These are phyloP conservation scores for Thinocorus orbignyianus DNA, from an alignment of 2,113 vertebrate species.

Conservation along the genomic window DNA sequence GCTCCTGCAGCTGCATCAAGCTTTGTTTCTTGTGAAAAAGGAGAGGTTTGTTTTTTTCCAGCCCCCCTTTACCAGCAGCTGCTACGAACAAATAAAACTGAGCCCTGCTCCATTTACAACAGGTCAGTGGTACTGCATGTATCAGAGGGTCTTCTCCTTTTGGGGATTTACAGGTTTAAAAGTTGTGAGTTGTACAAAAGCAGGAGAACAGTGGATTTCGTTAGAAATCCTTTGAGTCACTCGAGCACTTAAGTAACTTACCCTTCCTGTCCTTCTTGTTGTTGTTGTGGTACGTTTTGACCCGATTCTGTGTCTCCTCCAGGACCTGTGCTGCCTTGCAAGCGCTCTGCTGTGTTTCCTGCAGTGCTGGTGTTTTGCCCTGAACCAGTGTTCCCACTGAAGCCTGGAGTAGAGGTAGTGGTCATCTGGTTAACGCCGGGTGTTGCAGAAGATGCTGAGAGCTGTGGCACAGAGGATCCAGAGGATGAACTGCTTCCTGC, in stretches of 20 bases:
- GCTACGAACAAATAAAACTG: not conserved
- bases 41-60: not conserved
- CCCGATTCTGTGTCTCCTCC: slow-evolving; percentile 77
- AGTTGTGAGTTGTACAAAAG: not conserved
- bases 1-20: rapidly evolving
- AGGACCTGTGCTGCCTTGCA: slow-evolving; percentile 65
- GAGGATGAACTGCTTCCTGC: slow-evolving; percentile 44
- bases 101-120: not conserved
- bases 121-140: not conserved
- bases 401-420: slow-evolving; percentile 71
- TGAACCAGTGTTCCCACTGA: slow-evolving; percentile 56
- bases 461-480: slow-evolving; percentile 69
- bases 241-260: not conserved
- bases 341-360: slow-evolving; percentile 70
- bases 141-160: not conserved
- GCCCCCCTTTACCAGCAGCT: not conserved
- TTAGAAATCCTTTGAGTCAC: rapidly evolving
- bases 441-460: slow-evolving; percentile 69
- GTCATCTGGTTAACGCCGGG: slow-evolving; percentile 65
- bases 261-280: slow-evolving; percentile 80
- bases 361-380: slow-evolving; percentile 69
- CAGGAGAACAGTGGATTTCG: not conserved
- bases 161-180: not conserved
- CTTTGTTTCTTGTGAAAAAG: not conserved
- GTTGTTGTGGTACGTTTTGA: slow-evolving; percentile 73